Evolutionary conservation across 2,888 invertebrate species (phyloP), one percentile per base, ranked within the genome.

Genomic region (Eristalis tenax): DNA sequence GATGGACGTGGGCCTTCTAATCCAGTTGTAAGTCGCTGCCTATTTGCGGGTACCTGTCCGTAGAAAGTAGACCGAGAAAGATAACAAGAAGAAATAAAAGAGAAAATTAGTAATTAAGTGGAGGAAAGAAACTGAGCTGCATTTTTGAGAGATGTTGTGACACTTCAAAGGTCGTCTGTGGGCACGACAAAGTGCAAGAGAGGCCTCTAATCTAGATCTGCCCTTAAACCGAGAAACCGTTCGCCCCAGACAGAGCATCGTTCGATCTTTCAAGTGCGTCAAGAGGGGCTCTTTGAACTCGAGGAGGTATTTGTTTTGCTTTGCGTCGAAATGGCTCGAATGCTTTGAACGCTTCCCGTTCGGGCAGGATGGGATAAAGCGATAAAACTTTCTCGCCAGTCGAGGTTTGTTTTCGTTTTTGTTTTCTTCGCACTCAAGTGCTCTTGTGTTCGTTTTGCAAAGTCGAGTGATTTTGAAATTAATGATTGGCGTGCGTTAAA

Each of bases 391-490:
- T 86, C 86, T 71, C 68, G 66, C 22, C 5, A 23, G 59, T 10
- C 10, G 59, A 59, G 40, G 68, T 68, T 77, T 77, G 57, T 40
- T 66, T 75, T 69, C 64, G 32, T 57, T 35, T 70, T 71, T 56
- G 26, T 57, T 77, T 83, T 77, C 68, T 71, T 73, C 40, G 28
- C 81, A 81, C 74, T 74, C 63, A 81, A 75, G 81, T 71, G 82
- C 61, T 70, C 70, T 75, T 70, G 57, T 83, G 83, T 66, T 71
- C 23, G 61, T 79, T 75, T 86, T 71, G 82, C 78, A 83, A 83
- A 86, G 78, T 79, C 71, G 86, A 86, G 83, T 83, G 86, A 83
- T 86, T 86, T 86, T 75, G n/a, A 79, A 75, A 79, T 86, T 66
- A 83, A 82, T 78, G 70, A 28, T 70, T 79, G 57, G 65, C 40